These are phyloP conservation scores for Sciurus carolinensis DNA, from an alignment of 2,797 vertebrate genomes.

Conservation along the genomic window DNA sequence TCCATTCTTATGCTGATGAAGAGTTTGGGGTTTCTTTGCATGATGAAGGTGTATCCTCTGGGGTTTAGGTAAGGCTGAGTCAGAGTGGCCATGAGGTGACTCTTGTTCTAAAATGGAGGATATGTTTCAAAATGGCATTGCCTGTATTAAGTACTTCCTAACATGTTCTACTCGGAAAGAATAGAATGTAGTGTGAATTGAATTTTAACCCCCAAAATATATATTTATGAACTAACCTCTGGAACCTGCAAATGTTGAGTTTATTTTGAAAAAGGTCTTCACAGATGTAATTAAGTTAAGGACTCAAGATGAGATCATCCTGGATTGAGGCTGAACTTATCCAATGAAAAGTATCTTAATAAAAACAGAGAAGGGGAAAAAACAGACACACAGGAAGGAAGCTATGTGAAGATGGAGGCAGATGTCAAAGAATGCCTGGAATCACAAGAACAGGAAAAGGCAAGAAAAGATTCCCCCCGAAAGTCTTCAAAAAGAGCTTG, in stretches of 20 bases:
- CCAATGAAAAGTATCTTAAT: neutral
- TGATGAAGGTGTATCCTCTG: no score
- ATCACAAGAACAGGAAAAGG: neutral
- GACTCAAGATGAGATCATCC: neutral
- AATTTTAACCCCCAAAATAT: neutral
- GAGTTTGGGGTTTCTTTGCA: no score
- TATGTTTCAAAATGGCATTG: no score
- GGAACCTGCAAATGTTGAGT: neutral
- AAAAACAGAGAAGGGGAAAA: neutral
- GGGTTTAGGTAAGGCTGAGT: no score
- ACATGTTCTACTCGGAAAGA: neutral
- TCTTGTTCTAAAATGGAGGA: no score
- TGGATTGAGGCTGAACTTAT: neutral
- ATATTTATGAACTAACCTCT: neutral
- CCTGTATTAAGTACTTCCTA: no score
- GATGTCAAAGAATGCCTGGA: neutral
- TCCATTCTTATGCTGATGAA: no score
- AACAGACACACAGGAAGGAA: neutral
- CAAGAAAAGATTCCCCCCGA: neutral
- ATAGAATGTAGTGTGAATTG: rapidly evolving
- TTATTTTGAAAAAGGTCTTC: neutral
- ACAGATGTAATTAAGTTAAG: neutral
- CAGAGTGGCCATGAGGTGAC: no score
- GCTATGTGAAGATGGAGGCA: neutral
- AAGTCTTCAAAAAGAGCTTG: neutral